Base-by-base conservation (phyloP, 2,113 vertebrate genomes). In the Ophiodon elongatus region DNA sequence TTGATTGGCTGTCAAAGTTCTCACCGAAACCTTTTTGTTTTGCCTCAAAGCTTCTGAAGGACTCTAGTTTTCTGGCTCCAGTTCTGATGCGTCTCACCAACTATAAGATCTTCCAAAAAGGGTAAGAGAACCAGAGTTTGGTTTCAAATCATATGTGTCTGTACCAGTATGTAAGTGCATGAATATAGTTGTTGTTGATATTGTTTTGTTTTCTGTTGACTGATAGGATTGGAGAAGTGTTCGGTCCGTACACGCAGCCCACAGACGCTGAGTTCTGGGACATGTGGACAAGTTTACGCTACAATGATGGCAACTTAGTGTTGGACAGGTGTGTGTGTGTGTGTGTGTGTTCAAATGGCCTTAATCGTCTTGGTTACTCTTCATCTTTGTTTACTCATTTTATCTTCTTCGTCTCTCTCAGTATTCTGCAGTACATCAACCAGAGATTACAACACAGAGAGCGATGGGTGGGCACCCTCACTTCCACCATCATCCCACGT, bases 391-490 rank as follows among this genome's bases (percentile, higher is more conserved):
- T 59, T 0, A 0, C 72, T 69, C 15, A 13, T 19, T 57, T n/a
- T 27, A 1, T 37, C 37, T 4, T 50, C 8, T 63, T 2, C 6
- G 7, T 37, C 31, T 21, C 21, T 23, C 10, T 23, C 54, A 99
- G 98, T 90, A 85, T 99, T 88, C 95, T 99, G 80, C 97, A 99
- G 96, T 99, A 94, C 70, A 97, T 99, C 87, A 97, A 98, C 93
- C 97, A 99, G 94, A 96, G 98, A 6, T 91, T 95, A 70, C 94
- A 97, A 91, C 96, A 99, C 91, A 93, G 97, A 81, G 96, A 97
- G 6, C 95, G 97, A 64, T 99, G 98, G 98, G 96, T 99, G 14
- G 97, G 97, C 19, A 96, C 97, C 2, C 91, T 99, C 76, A 93
- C 92, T 4, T 96, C 97, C 65, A 95, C 97, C 17, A 93, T 93